Evolutionary conservation across 1,140 invertebrate species (phyloP), one percentile per base, ranked within the genome.

Genomic region (Zeugodacus cucurbitae): DNA sequence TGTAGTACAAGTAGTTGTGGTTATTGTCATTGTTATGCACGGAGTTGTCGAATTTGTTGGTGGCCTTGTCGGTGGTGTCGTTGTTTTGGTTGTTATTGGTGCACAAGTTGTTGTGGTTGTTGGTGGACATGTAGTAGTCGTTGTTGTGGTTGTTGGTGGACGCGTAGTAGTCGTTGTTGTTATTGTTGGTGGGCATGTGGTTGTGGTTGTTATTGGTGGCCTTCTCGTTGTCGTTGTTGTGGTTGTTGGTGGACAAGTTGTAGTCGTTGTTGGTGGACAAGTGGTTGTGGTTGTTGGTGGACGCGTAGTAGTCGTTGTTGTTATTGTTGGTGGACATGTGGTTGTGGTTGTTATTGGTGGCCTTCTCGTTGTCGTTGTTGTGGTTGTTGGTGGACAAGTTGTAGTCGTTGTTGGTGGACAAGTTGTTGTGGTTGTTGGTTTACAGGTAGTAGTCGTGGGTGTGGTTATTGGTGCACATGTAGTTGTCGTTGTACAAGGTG

Each of bases 61-160:
- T 87, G 86, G 22, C n/a, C 67, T 17, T 17, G 34, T 58, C 26
- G 88, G 88, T 11, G 78, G 64, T 22, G 87, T 54, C 5, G n/a
- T 82, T 14, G 11, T 22, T 26, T 64, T 88, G 0, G 89, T 89
- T 8, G 89, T 89, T 26, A 26, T 90, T 22, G 89, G 89, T 26
- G 67, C 87, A 10, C 17, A 44, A 29, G 87, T 87, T 14, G 89
- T 88, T 17, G 88, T 59, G 17, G 88, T 85, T 0, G 62, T 87
- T 0, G 89, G 88, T 0, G 34, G 20, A 59, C 14, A 17, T 87
- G 29, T 3, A 82, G 1, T 70, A 11, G 54, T 22, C n/a, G 37
- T 70, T 6, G 20, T 20, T 37, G 88, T 37, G 26, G 32, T 64
- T 4, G 54, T 41, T 26, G 57, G n/a, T 82, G 87, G 37, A 34